phyloP scores from a whole-genome alignment of 2,888 invertebrate genomes.

The Acronicta psi region DNA sequence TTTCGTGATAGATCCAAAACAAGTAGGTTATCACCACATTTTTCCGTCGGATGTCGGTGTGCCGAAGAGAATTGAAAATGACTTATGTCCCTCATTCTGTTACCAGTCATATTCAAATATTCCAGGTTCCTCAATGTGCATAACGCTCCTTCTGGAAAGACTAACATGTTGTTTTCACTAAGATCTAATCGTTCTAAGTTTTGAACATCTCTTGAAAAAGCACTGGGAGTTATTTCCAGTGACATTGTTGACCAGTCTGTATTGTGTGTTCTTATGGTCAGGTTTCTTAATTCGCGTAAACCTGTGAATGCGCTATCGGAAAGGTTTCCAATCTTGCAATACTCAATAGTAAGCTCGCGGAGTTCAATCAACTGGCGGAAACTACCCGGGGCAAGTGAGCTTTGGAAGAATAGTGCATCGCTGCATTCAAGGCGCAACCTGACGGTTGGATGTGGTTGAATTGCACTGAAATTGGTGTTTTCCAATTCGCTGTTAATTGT shows the following conservation, averaged over 20 bases:
- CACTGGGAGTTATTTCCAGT: constrained; percentile 92
- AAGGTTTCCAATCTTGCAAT: constrained; percentile 94
- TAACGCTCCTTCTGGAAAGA: constrained; percentile 92
- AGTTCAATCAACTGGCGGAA: constrained; percentile 93
- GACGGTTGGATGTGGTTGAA: constrained; percentile 94
- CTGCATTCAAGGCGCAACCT: constrained; percentile 93
- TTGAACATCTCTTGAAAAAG: constrained; percentile 92
- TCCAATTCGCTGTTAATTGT: constrained; percentile 95
- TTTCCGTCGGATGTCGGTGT: constrained; percentile 88
- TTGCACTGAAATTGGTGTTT: constrained; percentile 95
- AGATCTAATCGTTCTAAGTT: constrained; percentile 93
- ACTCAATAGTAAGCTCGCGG: constrained; percentile 93
- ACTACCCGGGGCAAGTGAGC: constrained; percentile 93
- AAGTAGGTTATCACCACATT: constrained; percentile 92
- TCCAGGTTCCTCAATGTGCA: constrained; percentile 93
- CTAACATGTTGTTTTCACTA: constrained; percentile 94
- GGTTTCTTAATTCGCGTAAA: constrained; percentile 92
- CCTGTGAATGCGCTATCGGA: constrained; percentile 95
- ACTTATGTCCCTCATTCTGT: constrained; percentile 93
- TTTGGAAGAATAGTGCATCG: constrained; percentile 94
- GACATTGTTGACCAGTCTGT: constrained; percentile 95
- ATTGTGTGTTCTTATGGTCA: constrained; percentile 95
- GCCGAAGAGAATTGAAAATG: constrained; percentile 92
- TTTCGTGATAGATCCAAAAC: constrained; percentile 94
- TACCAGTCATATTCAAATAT: constrained; percentile 93